phyloP scores from a whole-genome alignment of 1,140 invertebrate species.

The Vanessa atalanta region DNA sequence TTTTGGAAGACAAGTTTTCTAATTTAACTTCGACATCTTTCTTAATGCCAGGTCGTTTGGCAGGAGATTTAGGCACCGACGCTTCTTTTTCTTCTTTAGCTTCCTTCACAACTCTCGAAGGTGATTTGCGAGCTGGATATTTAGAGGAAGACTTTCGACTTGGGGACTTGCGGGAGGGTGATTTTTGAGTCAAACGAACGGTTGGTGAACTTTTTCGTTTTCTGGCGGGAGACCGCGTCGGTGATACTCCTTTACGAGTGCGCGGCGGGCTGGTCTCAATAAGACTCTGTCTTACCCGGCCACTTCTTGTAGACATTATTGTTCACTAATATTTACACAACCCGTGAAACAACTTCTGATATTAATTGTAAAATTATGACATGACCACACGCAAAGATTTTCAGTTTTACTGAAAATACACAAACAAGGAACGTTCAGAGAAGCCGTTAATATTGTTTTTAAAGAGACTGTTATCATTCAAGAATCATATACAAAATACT shows the following conservation, averaged over 20 bases:
- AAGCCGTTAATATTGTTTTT: neutral
- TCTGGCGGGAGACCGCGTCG: constrained; percentile 72
- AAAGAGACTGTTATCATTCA: neutral
- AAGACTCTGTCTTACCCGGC: constrained; percentile 58
- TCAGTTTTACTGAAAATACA: neutral
- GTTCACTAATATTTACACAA: constrained; percentile 44
- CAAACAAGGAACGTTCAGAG: neutral
- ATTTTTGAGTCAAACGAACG: constrained; percentile 54
- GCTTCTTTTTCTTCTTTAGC: constrained; percentile 37
- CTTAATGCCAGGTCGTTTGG: constrained; percentile 58
- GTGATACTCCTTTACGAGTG: constrained; percentile 66
- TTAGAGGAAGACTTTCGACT: constrained; percentile 55
- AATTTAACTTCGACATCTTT: constrained; percentile 51
- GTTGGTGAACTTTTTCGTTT: constrained; percentile 63
- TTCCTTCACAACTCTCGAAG: constrained; percentile 64
- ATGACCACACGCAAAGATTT: constrained; percentile 45
- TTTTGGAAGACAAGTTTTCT: constrained; percentile 51
- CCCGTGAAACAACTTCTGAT: constrained; percentile 39
- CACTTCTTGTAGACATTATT: constrained; percentile 73
- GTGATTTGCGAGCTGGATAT: constrained; percentile 63
- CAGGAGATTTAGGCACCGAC: constrained; percentile 55
- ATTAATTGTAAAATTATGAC: constrained; percentile 61
- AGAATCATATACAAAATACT: neutral
- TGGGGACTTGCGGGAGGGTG: constrained; percentile 60
- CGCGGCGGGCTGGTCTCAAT: constrained; percentile 60